Base-by-base conservation (phyloP, 2,797 vertebrate genomes). In the Triplophysa bombifrons region DNA sequence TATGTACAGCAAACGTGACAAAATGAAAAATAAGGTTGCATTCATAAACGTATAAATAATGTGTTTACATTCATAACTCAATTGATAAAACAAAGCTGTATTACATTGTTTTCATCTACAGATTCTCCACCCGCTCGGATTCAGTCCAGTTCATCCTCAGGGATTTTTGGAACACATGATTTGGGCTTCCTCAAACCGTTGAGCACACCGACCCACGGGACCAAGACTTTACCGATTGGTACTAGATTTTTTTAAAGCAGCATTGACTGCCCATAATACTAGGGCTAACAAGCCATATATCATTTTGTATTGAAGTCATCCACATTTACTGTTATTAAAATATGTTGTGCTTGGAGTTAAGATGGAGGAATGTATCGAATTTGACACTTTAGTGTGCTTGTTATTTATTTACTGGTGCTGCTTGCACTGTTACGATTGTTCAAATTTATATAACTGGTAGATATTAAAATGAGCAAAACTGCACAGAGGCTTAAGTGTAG, bases 221-320 rank as follows among this genome's bases (percentile, higher is more conserved):
- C 93, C 90, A 98, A 98, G 92, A 91, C 95, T 4, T 94, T 95
- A 85, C 90, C 95, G 69, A 90, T 97, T 94, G 96, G 98, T 99
- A 88, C 10, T 12, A 80, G 20, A 58, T 67, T 72, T 65, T 30
- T 19, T 50, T 41, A 17, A 72, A 79, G n/a, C 30, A 58, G 19
- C 51, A 80, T 60, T 25, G 41, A 74, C 67, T 74, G 17, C 51
- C 58, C 2, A 25, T 73, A 50, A 73, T 56, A 67, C 27, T 41
- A 14, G 34, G 25, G 4, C 10, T 46, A 72, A 64, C 61, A 64
- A 14, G 19, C 22, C 60, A 56, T 56, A 11, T 44, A 20, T 46
- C 3, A 46, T 3, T 76, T 44, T 19, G 10, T 34, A 4, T 65
- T 11, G 2, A 68, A 58, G 3, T 1, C 7, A 30, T 67, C 74